Evolutionary conservation across 2,797 vertebrate species (phyloP).

Genomic region (Dipus sagitta): DNA sequence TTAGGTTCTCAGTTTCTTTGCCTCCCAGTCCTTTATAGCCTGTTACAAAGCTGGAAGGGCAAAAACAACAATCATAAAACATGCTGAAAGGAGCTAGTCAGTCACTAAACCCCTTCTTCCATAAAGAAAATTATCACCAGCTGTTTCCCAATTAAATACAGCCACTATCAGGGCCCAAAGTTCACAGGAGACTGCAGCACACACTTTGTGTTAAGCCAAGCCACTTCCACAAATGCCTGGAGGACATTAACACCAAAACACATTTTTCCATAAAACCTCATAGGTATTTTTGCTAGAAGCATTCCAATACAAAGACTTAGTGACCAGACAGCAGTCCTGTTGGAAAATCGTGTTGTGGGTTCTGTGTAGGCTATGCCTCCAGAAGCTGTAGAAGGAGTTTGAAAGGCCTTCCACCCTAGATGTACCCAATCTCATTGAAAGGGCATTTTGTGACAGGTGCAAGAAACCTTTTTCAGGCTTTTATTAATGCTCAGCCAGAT

Average conservation of each 20-base stretch:
- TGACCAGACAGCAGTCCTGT: conserved; percentile 38
- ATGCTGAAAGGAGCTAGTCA: conserved; percentile 68
- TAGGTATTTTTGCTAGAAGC: conserved; percentile 72
- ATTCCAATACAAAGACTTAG: conserved; percentile 74
- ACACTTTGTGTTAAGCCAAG: conserved; percentile 60
- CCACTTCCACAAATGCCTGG: conserved; percentile 59
- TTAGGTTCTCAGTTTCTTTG: neutral
- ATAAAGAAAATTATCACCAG: conserved; percentile 85
- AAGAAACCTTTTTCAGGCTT: accelerated
- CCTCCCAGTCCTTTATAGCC: conserved; percentile 27
- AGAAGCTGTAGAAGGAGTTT: neutral
- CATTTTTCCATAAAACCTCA: conserved; percentile 76
- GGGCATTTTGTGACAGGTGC: neutral
- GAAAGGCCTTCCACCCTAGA: neutral
- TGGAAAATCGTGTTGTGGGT: neutral
- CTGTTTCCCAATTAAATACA: conserved; percentile 84
- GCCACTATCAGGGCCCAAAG: conserved; percentile 70
- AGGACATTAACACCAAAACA: conserved; percentile 1
- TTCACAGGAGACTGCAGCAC: conserved; percentile 64
- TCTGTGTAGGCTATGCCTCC: accelerated
- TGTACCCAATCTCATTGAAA: no score
- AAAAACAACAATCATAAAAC: conserved; percentile 70
- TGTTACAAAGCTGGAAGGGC: conserved; percentile 63
- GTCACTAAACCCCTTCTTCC: conserved; percentile 76
- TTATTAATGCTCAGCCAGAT: neutral